Conservation (phyloP, 1,140 invertebrate species). For the Leucophenga varia region DNA sequence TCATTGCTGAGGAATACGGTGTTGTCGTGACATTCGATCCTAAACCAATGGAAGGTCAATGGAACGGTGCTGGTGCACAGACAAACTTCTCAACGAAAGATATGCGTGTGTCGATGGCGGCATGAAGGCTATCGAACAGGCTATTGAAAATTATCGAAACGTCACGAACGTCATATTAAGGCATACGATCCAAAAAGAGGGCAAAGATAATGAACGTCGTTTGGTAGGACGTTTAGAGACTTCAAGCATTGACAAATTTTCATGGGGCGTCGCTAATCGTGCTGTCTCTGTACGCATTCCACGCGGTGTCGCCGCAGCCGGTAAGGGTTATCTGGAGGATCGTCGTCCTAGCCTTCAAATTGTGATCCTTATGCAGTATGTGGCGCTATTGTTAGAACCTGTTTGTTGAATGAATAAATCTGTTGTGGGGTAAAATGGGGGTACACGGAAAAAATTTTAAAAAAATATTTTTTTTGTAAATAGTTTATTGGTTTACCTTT, state of each 20-base stretch:
- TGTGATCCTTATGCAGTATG: constrained; percentile 81
- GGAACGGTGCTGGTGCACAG: constrained; percentile 89
- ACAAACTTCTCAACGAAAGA: constrained; percentile 79
- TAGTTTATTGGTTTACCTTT: constrained; percentile 7
- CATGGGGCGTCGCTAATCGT: constrained; percentile 71
- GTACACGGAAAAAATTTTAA: too few species aligned
- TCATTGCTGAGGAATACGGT: constrained; percentile 89
- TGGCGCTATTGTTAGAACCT: constrained; percentile 70
- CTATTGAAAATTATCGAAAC: constrained; percentile 78
- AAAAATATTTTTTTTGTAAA: too few species aligned
- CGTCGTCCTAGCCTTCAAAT: constrained; percentile 83
- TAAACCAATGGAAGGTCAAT: constrained; percentile 81
- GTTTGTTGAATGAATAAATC: constrained; percentile 62
- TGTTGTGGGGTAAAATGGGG: too few species aligned
- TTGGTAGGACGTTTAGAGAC: constrained; percentile 80
- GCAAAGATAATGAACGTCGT: constrained; percentile 80
- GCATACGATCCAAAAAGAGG: constrained; percentile 86
- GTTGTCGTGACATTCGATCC: constrained; percentile 82
- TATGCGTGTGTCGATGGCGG: constrained; percentile 82
- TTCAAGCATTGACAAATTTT: constrained; percentile 81
- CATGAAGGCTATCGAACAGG: constrained; percentile 70
- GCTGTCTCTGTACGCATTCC: constrained; percentile 73
- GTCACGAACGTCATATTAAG: constrained; percentile 83
- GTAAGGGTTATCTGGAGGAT: constrained; percentile 85
- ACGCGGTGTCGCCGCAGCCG: constrained; percentile 73